phyloP scores from a whole-genome alignment of 2,113 vertebrate species.

The Cairina moschata region DNA sequence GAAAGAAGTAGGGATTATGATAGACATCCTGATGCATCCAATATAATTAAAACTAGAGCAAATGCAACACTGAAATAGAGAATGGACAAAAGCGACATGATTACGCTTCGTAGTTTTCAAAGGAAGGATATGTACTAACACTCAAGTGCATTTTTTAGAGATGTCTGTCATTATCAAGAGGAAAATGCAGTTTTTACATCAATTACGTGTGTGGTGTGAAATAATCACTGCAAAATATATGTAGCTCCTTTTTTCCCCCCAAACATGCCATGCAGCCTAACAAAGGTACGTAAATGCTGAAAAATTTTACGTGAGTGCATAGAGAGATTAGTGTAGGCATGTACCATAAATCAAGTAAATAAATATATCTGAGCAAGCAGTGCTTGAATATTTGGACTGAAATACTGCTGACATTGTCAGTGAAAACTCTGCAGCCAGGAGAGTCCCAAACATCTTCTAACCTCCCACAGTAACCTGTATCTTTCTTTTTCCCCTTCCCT shows the following conservation, averaged over 20 bases:
- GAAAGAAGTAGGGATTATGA: neutral
- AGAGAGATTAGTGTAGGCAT: conserved; percentile 29
- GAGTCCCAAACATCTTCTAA: neutral
- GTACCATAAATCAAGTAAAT: conserved; percentile 40
- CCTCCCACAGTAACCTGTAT: neutral
- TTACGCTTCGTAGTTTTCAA: neutral
- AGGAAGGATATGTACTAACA: neutral
- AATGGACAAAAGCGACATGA: neutral
- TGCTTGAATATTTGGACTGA: conserved; percentile 19
- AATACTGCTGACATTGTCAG: conserved; percentile 24
- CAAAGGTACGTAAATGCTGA: conserved; percentile 2
- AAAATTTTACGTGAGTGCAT: neutral
- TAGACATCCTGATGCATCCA: neutral
- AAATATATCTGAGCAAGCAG: conserved; percentile 56
- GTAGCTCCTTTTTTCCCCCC: neutral
- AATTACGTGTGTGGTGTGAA: conserved; percentile 1
- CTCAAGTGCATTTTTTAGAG: neutral
- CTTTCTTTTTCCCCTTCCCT: neutral
- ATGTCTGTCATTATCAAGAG: neutral
- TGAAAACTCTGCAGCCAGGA: neutral
- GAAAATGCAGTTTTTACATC: neutral
- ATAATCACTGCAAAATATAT: neutral
- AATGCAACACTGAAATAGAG: neutral
- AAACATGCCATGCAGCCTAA: neutral
- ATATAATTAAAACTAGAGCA: conserved; percentile 36